Base-by-base conservation (phyloP, 2,888 invertebrate species). In the Phlogophora meticulosa region DNA sequence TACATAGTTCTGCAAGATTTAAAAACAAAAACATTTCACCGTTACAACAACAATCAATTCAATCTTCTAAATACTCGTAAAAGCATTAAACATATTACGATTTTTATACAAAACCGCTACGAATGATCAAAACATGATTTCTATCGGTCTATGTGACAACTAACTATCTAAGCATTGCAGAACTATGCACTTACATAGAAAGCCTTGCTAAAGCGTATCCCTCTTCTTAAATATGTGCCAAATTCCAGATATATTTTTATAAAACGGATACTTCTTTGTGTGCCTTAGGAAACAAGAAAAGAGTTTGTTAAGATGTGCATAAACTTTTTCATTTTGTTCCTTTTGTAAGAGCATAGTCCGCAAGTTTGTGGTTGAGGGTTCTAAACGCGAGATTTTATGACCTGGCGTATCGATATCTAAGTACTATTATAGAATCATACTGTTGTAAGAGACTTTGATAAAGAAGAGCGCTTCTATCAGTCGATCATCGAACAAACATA, bases 141-240 rank as follows among this genome's bases (percentile, higher is more conserved):
- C 45, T 73, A 76, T 49, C 3, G 13, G 45, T 32, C n/a, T 45
- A 46, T n/a, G 17, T 4, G 4, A 61, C 15, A 22, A 58, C 15
- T 15, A 58, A 40, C 34, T 22, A 52, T 61, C 67, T 82, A 85
- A 65, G 60, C 53, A 69, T 90, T 94, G 95, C 95, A 94, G 95
- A 95, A 94, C 95, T 92, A 95, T 95, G 95, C 95, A 94, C 95
- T 95, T 93, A 95, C 95, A 91, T 88, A 85, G 83, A 77, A 43
- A 40, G 58, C 4, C 17, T 46, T 46, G 60, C 70, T 81, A 85
- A 57, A 85, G 71, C 5, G 85, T 69, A 48, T 91, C 87, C 84
- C 87, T 92, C 88, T 83, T 90, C 88, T 93, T 94, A 92, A 95
- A 95, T 68, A 94, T 93, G 87, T 94, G 90, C 94, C 94, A 94